A percentile compares a stretch with the other conserved stretches of the same genome.
Evolutionary conservation across 1,140 invertebrate species (phyloP).

Genomic region (Acromyrmex heyeri): DNA sequence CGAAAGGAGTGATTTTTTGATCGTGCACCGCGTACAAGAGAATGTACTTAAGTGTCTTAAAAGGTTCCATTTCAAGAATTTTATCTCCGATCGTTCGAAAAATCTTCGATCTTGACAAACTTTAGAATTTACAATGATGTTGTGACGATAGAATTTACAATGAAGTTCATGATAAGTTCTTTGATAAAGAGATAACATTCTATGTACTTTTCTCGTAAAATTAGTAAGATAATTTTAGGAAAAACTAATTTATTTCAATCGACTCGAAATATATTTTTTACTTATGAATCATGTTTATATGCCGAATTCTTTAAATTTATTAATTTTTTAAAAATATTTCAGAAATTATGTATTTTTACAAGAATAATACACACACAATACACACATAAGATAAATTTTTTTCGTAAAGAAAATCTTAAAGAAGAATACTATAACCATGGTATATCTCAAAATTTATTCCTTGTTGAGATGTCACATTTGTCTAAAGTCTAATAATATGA

Average conservation of each 20-base stretch:
- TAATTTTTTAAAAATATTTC: neutral
- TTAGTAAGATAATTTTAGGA: neutral
- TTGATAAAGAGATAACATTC: conserved; percentile 13
- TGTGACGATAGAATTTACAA: conserved; percentile 30
- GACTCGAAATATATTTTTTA: neutral
- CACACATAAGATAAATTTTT: neutral
- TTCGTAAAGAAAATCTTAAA: neutral
- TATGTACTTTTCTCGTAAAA: neutral
- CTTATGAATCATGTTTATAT: neutral
- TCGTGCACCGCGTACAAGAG: conserved; percentile 53
- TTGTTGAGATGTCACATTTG: conserved; percentile 39
- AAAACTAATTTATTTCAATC: neutral
- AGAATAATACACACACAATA: too few relatives aligned
- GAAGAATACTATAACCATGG: neutral
- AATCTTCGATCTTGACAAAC: conserved; percentile 31
- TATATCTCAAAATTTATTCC: neutral
- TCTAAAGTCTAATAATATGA: conserved; percentile 45
- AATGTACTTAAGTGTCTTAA: conserved; percentile 61
- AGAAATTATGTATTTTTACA: neutral
- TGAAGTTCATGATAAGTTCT: neutral
- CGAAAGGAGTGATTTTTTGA: conserved; percentile 52
- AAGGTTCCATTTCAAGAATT: conserved; percentile 41
- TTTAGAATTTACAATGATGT: conserved; percentile 5
- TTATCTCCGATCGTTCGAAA: conserved; percentile 40
- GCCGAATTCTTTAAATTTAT: neutral